Evolutionary conservation across 1,140 invertebrate species (phyloP).

Genomic region (Mylabris phalerata): DNA sequence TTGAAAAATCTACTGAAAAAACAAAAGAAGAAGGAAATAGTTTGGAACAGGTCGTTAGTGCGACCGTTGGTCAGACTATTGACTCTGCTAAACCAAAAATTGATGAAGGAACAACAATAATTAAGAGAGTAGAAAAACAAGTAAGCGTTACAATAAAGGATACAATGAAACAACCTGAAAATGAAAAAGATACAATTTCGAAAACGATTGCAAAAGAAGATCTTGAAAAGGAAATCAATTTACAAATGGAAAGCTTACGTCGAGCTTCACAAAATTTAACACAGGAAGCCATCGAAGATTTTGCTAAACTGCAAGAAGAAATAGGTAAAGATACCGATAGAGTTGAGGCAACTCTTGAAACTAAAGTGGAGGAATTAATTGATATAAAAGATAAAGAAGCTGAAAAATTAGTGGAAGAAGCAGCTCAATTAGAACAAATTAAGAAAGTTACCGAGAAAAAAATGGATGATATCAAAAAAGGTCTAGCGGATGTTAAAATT

Average conservation of each 20-base stretch:
- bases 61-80: no score
- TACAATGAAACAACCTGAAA: background rate
- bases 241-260: no score
- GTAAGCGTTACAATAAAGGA: background rate
- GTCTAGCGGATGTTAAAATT: background rate
- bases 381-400: no score
- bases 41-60: no score
- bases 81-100: background rate
- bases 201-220: background rate
- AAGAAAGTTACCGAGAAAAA: background rate
- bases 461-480: conserved; percentile 6
- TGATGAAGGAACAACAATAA: background rate
- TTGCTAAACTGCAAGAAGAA: background rate
- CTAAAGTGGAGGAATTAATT: no score
- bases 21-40: background rate
- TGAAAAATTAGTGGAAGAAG: no score
- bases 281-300: no score
- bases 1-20: conserved; percentile 5
- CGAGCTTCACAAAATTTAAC: no score
- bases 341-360: background rate
- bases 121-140: background rate
- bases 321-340: background rate
- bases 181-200: background rate
- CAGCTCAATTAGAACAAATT: no score
- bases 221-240: background rate